Conservation (phyloP, 2,797 vertebrate species). For the Acrossocheilus wenchowensis region DNA sequence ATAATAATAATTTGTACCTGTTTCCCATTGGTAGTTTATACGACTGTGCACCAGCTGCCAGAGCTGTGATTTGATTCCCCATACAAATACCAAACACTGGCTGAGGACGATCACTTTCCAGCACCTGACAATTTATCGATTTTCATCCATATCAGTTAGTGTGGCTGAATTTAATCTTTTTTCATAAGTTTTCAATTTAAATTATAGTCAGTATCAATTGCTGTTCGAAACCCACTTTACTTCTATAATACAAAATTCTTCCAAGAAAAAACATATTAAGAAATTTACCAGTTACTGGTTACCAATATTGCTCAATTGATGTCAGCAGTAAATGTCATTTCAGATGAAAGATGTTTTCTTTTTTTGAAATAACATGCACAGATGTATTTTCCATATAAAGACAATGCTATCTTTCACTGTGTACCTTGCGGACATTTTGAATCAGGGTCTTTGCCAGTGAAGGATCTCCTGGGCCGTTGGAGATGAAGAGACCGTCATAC, state of each 20-base stretch:
- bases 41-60: conserved; percentile 90
- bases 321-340: not conserved
- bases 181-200: not conserved
- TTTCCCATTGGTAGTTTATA: conserved; percentile 95
- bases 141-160: not conserved
- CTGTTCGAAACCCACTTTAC: not conserved
- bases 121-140: conserved; percentile 73
- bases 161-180: not conserved
- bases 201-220: not conserved
- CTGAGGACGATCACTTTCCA: conserved; percentile 86
- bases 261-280: not conserved
- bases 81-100: conserved; percentile 94
- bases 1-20: conserved; percentile 76
- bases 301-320: not conserved
- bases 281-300: not conserved
- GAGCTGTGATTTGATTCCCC: conserved; percentile 91
- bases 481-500: conserved; percentile 92
- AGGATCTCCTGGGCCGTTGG: conserved; percentile 93
- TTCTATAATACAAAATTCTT: not conserved
- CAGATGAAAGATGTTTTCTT: not conserved
- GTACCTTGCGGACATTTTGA: conserved; percentile 88
- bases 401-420: conserved; percentile 6
- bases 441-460: conserved; percentile 84
- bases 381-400: not conserved
- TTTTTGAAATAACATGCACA: not conserved